phyloP scores from a whole-genome alignment of 2,797 vertebrate species.

The Spinibarbus caldwelli region DNA sequence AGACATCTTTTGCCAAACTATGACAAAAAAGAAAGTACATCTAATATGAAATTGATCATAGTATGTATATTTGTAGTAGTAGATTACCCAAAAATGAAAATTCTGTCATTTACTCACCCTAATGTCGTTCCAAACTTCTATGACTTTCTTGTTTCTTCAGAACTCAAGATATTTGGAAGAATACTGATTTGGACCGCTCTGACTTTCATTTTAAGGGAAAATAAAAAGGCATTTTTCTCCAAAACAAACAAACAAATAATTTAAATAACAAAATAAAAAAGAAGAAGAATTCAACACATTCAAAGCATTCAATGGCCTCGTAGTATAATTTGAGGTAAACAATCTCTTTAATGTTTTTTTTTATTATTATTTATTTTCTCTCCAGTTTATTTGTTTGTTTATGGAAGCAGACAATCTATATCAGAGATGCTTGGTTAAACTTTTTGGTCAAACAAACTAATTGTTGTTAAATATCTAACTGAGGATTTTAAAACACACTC shows the following conservation, averaged over 20 bases:
- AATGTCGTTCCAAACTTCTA: background rate
- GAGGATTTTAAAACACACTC: background rate
- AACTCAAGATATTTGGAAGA: background rate
- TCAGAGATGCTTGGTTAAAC: background rate
- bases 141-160: background rate
- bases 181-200: background rate
- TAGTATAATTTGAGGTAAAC: background rate
- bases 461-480: background rate
- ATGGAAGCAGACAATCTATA: background rate
- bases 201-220: background rate
- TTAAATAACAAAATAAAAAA: background rate
- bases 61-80: background rate
- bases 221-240: background rate
- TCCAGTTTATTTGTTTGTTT: background rate
- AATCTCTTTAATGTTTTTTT: background rate
- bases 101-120: background rate
- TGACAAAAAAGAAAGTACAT: background rate
- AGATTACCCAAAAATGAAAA: background rate
- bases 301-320: too few species aligned
- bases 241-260: too few species aligned
- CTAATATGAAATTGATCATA: background rate
- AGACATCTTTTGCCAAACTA: conserved; percentile 23
- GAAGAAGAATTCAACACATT: too few species aligned
- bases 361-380: background rate
- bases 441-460: background rate